Conservation (phyloP, 2,888 invertebrate species). For the Eristalis pertinax region DNA sequence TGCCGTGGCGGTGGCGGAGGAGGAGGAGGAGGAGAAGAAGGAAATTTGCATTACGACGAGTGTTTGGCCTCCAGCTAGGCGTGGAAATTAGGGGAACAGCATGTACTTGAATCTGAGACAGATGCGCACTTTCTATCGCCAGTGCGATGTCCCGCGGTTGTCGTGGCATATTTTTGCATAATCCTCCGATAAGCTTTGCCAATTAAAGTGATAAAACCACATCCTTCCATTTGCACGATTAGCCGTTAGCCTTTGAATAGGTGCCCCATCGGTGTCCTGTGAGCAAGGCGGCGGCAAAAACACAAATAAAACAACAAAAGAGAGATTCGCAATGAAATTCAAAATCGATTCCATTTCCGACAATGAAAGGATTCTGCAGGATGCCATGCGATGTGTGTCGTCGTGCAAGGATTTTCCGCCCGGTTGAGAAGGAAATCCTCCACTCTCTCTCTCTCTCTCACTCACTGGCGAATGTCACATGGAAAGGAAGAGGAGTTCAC, state of each 20-base stretch:
- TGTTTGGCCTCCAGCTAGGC: no score
- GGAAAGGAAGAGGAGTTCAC: constrained; percentile 14
- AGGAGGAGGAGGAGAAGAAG: no score
- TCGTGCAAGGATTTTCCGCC: constrained; percentile 49
- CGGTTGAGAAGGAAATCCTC: constrained; percentile 52
- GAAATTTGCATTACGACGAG: neutral
- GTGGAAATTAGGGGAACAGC: constrained; percentile 9
- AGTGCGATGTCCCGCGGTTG: neutral
- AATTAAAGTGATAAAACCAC: neutral
- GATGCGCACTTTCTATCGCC: no score
- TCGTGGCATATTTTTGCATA: neutral
- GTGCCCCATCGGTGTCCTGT: neutral
- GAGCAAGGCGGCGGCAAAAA: no score
- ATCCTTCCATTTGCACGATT: neutral
- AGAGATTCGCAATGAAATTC: neutral
- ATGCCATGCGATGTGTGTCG: neutral
- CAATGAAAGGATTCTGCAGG: constrained; percentile 16
- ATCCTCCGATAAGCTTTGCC: neutral
- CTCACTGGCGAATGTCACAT: constrained; percentile 21
- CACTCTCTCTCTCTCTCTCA: neutral
- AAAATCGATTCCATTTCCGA: constrained; percentile 24
- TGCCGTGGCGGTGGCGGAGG: neutral
- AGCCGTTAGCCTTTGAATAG: neutral
- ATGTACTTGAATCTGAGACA: neutral
- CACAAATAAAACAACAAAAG: neutral